Evolutionary conservation across 2,797 vertebrate genomes (phyloP), one percentile per base, ranked within the genome.

Genomic region (Crypturellus tataupa): DNA sequence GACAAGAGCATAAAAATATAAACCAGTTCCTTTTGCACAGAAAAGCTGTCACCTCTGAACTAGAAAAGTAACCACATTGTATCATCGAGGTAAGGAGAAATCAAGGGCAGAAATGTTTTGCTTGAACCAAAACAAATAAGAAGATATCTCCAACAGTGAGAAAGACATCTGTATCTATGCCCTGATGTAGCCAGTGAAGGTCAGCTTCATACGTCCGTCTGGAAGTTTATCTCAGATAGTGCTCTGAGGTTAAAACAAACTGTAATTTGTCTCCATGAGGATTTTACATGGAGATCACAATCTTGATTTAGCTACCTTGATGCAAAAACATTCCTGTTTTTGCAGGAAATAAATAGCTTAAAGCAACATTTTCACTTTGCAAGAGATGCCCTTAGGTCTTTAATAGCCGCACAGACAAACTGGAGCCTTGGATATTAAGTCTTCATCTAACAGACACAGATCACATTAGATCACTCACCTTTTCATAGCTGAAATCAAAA

Each of bases 231-330:
- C 87, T 95, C 37, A 76, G 37, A 77, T 59, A 68, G 70, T 44
- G 37, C 70, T 92, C 62, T 80, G 40, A 89, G 71, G 77, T 91
- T 91, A 96, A 79, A 47, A 35, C n/a, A 35, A 64, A 6, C 70
- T 33, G 8, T 67, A 53, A 24, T n/a, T 92, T 89, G 84, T 80
- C 24, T 55, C 76, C 77, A 19, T 75, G 89, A 3, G 3, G 82
- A 91, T 94, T 95, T 88, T 79, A 84, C 80, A 62, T 7, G 14
- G 51, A 91, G 90, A 95, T 94, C 40, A 64, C 56, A 84, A 96
- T 93, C 82, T 95, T 76, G 71, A 33, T 86, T 81, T 86, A 91
- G 39, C 20, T 67, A 87, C 2, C 72, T 39, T 91, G 80, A 73
- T 31, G 44, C 84, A 73, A 93, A 93, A 95, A 31, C 31, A 71